Conservation (phyloP, 2,113 vertebrate genomes). For the Arvicanthis niloticus region DNA sequence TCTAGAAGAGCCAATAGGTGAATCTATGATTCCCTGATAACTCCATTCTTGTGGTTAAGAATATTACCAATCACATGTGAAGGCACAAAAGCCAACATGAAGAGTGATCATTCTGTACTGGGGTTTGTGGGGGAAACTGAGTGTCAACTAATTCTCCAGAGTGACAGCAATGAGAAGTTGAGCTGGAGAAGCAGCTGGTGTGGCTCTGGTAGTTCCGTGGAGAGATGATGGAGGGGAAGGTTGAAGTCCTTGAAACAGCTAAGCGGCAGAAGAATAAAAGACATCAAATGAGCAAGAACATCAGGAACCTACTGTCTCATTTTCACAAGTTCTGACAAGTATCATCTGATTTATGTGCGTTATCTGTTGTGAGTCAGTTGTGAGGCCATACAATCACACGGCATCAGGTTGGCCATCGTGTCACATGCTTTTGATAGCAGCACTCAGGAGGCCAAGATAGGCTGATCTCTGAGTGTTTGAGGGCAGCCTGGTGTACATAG, state of each 20-base stretch:
- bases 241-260: not conserved
- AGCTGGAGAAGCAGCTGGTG: not conserved
- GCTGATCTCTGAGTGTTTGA: not conserved
- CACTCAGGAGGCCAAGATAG: not conserved
- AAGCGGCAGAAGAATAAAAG: not conserved
- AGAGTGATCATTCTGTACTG: not conserved
- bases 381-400: not conserved
- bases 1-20: not conserved
- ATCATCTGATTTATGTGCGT: not conserved
- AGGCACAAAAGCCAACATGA: not conserved
- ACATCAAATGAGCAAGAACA: not conserved
- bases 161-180: not conserved
- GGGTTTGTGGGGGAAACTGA: not conserved
- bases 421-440: not conserved
- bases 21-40: not conserved
- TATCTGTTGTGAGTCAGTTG: slow-evolving; percentile 20
- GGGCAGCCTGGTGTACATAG: not conserved
- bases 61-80: not conserved
- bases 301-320: not conserved
- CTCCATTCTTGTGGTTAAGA: not conserved
- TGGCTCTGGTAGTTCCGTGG: not conserved
- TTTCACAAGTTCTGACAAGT: not conserved
- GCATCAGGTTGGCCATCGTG: not conserved
- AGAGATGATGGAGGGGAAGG: not conserved
- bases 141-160: not conserved